These are phyloP conservation scores for Cercopithecus mona DNA, from an alignment of 2,113 vertebrate species.

Conservation along the genomic window DNA sequence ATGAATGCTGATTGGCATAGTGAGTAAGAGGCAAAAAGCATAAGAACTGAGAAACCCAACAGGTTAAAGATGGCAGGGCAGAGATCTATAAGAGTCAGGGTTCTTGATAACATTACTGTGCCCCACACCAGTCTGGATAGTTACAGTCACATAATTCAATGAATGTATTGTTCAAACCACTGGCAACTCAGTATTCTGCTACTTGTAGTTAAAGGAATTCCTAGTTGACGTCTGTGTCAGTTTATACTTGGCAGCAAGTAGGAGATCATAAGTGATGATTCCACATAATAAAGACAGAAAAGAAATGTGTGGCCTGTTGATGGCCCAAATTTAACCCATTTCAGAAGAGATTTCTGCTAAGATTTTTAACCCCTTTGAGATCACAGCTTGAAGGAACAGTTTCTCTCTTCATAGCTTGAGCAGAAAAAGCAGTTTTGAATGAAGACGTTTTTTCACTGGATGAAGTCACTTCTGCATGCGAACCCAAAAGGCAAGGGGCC, in stretches of 20 bases:
- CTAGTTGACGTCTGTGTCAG: background rate
- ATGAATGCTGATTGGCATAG: background rate
- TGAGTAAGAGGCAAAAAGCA: background rate
- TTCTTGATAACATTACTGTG: background rate
- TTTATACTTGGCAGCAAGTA: background rate
- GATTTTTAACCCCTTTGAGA: background rate
- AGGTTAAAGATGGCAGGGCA: background rate
- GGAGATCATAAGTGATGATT: background rate
- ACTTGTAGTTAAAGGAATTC: background rate
- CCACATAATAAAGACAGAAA: background rate
- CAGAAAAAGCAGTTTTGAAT: background rate
- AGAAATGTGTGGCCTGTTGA: background rate
- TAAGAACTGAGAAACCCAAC: background rate
- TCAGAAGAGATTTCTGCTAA: background rate
- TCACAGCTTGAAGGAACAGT: background rate
- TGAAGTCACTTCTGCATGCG: background rate
- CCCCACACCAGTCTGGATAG: background rate
- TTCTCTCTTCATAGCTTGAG: background rate
- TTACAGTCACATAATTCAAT: background rate
- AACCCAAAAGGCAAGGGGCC: background rate
- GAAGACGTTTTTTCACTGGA: background rate
- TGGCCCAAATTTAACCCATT: background rate
- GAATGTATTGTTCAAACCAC: background rate
- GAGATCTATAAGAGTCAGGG: background rate
- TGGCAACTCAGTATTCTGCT: background rate